phyloP scores from a whole-genome alignment of 2,888 invertebrate species.

The Limenitis arthemis region DNA sequence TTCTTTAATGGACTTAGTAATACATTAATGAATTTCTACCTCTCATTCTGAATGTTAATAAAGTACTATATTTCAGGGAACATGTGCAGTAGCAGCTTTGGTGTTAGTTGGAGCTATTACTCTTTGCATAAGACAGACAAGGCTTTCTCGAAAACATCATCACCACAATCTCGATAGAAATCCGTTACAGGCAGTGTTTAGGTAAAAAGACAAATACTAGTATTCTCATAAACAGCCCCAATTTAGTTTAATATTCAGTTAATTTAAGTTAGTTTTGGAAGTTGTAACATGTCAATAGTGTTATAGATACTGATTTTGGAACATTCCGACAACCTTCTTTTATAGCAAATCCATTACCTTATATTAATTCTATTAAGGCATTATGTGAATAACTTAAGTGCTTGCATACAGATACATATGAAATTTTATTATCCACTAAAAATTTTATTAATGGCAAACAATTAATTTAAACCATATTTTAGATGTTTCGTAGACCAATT shows the following conservation, averaged over 20 bases:
- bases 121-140: slow-evolving; percentile 53
- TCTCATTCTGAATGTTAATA: not conserved
- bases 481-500: slow-evolving; percentile 35
- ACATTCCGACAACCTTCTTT: too few species aligned
- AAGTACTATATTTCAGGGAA: slow-evolving; percentile 36
- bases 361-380: too few species aligned
- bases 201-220: slow-evolving; percentile 31
- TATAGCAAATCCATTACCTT: too few species aligned
- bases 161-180: slow-evolving; percentile 57
- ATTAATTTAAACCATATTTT: not conserved
- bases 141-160: slow-evolving; percentile 52
- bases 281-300: too few species aligned
- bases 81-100: slow-evolving; percentile 49
- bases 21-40: not conserved
- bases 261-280: too few species aligned
- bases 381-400: not conserved
- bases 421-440: too few species aligned
- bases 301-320: too few species aligned
- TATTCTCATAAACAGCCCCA: not conserved
- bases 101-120: slow-evolving; percentile 45
- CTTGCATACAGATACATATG: not conserved
- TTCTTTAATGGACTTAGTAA: not conserved
- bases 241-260: too few species aligned
- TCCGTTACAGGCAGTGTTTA: slow-evolving; percentile 49
- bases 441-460: not conserved